These are phyloP conservation scores for Papilio xuthus DNA, from an alignment of 1,140 invertebrate genomes.

Conservation along the genomic window DNA sequence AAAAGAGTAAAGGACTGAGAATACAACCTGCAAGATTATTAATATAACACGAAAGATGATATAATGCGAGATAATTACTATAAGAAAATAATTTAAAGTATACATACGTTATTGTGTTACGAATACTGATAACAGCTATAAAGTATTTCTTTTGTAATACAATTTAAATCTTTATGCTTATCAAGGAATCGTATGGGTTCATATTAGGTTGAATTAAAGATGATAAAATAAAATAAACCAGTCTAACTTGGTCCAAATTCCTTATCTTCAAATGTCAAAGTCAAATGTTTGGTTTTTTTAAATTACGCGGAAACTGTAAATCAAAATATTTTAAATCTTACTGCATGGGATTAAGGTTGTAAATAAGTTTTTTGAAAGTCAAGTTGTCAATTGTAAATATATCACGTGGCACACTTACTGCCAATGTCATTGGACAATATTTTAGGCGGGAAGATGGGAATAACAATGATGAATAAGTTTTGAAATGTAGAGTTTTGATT, in stretches of 20 bases:
- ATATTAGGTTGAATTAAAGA: not conserved
- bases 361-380: not conserved
- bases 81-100: too few species aligned
- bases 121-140: not conserved
- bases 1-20: too few species aligned
- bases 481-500: too few species aligned
- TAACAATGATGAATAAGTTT: not conserved
- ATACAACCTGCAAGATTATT: too few species aligned
- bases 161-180: not conserved
- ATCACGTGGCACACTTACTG: not conserved
- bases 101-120: not conserved
- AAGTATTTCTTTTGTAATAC: not conserved
- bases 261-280: not conserved
- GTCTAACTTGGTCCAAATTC: not conserved
- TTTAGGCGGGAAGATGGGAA: not conserved
- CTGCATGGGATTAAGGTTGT: not conserved
- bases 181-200: not conserved
- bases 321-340: constrained; percentile 1
- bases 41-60: too few species aligned
- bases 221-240: not conserved
- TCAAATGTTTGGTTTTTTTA: not conserved
- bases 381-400: not conserved
- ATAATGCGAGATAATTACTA: too few species aligned
- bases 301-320: not conserved
- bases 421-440: not conserved